Percentiles rank a stretch among this genome's conserved stretches.
Evolutionary conservation across 2,113 vertebrate genomes (phyloP).

Genomic region (Ascaphus truei): DNA sequence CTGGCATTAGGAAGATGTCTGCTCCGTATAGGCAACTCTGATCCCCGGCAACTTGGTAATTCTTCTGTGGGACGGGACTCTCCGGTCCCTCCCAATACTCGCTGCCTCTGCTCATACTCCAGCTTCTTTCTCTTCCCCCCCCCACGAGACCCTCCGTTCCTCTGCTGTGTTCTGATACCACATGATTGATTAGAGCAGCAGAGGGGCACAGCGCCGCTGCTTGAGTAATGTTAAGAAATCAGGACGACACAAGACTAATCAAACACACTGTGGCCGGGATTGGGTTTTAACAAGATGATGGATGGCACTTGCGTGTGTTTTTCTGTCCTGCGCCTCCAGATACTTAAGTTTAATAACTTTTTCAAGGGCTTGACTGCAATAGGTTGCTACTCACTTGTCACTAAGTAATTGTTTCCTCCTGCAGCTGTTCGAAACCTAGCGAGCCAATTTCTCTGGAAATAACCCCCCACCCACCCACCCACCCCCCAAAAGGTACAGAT

Average conservation of each 20-base stretch:
- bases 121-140: constrained; percentile 41
- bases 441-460: no score
- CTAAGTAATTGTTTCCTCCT: constrained; percentile 1
- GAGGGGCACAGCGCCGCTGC: constrained; percentile 62
- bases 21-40: no score
- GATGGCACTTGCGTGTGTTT: constrained; percentile 31
- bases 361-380: background rate
- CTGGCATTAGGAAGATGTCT: no score
- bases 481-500: no score
- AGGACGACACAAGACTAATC: constrained; percentile 61
- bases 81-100: background rate
- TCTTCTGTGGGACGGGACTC: no score
- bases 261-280: constrained; percentile 29
- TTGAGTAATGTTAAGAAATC: constrained; percentile 67
- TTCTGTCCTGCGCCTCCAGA: constrained; percentile 14
- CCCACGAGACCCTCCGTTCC: constrained; percentile 53
- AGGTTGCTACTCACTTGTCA: background rate
- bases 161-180: constrained; percentile 44
- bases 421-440: no score
- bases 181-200: constrained; percentile 71
- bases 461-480: no score
- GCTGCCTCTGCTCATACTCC: background rate
- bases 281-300: constrained; percentile 60
- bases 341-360: constrained; percentile 29
- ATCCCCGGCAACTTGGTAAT: no score